These are phyloP conservation scores for Odontothrips loti DNA, from an alignment of 2,888 invertebrate species.

Conservation along the genomic window DNA sequence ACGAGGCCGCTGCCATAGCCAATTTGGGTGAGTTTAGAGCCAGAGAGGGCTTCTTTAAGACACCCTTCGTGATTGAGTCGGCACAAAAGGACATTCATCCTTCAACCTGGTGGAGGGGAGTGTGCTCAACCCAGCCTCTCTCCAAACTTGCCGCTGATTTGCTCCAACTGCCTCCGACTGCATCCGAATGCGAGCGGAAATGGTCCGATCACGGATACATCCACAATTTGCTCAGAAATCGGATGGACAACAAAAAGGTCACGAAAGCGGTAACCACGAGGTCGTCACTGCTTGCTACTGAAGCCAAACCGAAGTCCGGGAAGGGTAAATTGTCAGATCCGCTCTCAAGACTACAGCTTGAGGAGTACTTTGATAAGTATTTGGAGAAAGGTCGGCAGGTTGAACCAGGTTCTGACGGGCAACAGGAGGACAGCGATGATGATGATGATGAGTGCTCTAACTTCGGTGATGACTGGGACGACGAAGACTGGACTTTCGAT, in stretches of 20 bases:
- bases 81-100: neutral
- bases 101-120: neutral
- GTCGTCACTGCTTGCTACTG: neutral
- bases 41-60: neutral
- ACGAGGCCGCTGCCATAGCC: neutral
- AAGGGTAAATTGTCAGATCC: neutral
- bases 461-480: neutral
- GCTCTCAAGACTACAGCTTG: neutral
- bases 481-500: neutral
- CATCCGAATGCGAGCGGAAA: neutral
- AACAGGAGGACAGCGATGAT: neutral
- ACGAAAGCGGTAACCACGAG: neutral
- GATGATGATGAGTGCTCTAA: neutral
- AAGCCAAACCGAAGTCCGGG: neutral
- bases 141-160: neutral
- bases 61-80: neutral
- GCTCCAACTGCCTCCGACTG: neutral
- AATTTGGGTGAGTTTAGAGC: neutral
- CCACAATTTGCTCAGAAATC: neutral
- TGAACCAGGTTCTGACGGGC: neutral
- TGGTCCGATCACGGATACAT: neutral
- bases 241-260: neutral
- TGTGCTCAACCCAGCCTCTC: neutral
- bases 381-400: neutral
- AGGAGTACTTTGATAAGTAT: neutral